Evolutionary conservation across 2,888 invertebrate genomes (phyloP), one percentile per base, ranked within the genome.

Genomic region (Strigamia maritima): DNA sequence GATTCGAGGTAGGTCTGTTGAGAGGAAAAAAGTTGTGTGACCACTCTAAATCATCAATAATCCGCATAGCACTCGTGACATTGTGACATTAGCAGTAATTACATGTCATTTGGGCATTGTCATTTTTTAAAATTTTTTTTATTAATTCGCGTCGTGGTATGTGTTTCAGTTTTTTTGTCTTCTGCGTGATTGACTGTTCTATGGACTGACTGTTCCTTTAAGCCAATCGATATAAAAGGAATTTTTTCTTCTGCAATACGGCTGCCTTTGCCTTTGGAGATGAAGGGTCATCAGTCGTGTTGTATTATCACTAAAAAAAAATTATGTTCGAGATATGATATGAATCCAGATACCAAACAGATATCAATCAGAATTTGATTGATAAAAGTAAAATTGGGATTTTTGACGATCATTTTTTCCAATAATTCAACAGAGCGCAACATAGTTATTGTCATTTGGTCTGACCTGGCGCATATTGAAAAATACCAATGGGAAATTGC

Each of bases 171-270:
- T 65, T 10, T 60, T 60, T 65, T 28, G 65, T 65, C 65, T 49
- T 49, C 19, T 2, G 49, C 2, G 65, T 65, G 65, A 65, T 65
- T 65, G 65, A 65, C 65, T 65, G 65, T 65, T 65, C 65, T 16
- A 65, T 65, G 26, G 65, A 12, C 65, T 65, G 65, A 65, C 65
- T 24, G 24, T 65, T 65, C 26, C 65, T 65, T 24, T 65, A 65
- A 65, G 65, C 10, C 65, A 65, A 65, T 65, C 65, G 65, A 65
- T 65, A 65, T 24, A 65, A 22, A 65, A 26, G 65, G 26, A 28
- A 19, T 7, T 26, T 65, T 65, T 65, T 26, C 24, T 65, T 16
- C 1, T 65, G 24, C 65, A 26, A 65, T 22, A 28, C 26, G 26
- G 24, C 24, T 65, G 24, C 26, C 65, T 65, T 31, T 49, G 19